Conservation (phyloP, 2,113 vertebrate species). For the Apteryx owenii region DNA sequence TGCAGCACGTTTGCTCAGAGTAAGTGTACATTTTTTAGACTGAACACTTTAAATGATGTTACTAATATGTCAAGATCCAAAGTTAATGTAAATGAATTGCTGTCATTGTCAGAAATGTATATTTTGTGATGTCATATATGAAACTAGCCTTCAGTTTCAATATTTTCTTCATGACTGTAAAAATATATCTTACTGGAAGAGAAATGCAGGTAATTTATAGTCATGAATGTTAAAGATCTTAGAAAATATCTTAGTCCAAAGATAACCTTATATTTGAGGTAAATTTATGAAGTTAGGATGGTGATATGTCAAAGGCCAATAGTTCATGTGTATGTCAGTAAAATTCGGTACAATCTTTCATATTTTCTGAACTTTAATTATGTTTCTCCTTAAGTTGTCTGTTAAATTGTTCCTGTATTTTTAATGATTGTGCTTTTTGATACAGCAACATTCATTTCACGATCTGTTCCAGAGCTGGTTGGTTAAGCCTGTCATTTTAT, state of each 20-base stretch:
- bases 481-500: neutral
- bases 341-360: neutral
- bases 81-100: neutral
- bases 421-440: neutral
- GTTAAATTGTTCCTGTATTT: neutral
- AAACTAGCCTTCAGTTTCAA: slow-evolving; percentile 17
- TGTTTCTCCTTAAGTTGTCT: neutral
- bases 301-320: neutral
- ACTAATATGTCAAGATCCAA: neutral
- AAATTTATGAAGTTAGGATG: neutral
- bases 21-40: neutral
- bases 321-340: neutral
- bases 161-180: neutral
- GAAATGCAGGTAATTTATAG: neutral
- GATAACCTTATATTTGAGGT: neutral
- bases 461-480: neutral
- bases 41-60: neutral
- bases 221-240: neutral
- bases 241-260: neutral
- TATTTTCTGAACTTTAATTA: neutral
- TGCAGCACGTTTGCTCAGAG: neutral
- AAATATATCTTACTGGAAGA: neutral
- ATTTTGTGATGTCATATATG: neutral
- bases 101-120: neutral
- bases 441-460: neutral